Conservation (phyloP, 2,888 invertebrate species). For the Oasisia sp. region DNA sequence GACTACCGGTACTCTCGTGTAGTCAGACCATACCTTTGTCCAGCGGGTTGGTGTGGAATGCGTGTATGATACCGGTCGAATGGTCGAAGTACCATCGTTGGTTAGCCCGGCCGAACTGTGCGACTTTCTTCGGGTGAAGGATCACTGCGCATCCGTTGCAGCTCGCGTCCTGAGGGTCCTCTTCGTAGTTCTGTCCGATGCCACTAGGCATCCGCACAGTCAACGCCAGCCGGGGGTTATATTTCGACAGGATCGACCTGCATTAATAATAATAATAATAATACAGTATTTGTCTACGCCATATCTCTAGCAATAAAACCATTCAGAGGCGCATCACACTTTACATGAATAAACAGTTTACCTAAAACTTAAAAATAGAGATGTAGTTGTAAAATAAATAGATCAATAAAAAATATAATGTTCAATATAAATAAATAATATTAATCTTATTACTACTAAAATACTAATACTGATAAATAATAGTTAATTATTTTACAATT, state of each 20-base stretch:
- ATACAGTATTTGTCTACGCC: no score
- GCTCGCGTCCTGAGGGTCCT: slow-evolving; percentile 47
- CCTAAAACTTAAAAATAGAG: no score
- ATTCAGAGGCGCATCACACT: no score
- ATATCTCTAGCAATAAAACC: no score
- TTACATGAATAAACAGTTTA: no score
- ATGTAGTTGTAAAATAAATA: no score
- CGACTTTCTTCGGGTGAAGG: slow-evolving; percentile 55
- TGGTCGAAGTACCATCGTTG: slow-evolving; percentile 63
- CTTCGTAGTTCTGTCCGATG: slow-evolving; percentile 44
- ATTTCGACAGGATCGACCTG: slow-evolving; percentile 60
- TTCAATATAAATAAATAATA: no score
- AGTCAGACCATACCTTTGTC: slow-evolving; percentile 54
- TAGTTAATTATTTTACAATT: no score
- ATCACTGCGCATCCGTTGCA: slow-evolving; percentile 56
- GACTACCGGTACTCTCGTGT: neutral
- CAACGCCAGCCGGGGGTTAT: slow-evolving; percentile 55
- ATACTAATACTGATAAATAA: no score
- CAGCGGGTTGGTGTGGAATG: slow-evolving; percentile 58
- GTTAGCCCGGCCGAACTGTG: slow-evolving; percentile 63
- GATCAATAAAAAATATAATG: no score
- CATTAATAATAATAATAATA: no score
- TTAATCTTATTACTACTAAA: no score
- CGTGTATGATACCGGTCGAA: slow-evolving; percentile 57
- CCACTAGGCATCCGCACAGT: slow-evolving; percentile 59